phyloP scores from a whole-genome alignment of 2,113 vertebrate genomes.

The Erythrocercus mccallii region DNA sequence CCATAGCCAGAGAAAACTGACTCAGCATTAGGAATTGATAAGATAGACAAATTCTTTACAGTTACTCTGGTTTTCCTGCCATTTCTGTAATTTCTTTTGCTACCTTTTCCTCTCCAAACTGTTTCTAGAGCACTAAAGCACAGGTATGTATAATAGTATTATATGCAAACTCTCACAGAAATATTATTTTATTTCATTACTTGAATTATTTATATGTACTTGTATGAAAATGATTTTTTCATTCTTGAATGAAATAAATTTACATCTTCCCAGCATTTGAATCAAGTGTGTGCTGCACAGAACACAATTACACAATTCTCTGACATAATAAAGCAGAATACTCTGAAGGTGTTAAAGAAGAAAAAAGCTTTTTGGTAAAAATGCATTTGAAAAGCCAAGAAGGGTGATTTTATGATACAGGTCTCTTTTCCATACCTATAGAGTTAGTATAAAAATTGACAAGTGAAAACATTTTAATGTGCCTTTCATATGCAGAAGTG shows the following conservation, averaged over 20 bases:
- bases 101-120: not conserved
- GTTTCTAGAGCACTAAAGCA: not conserved
- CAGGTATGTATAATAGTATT: not conserved
- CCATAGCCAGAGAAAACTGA: not conserved
- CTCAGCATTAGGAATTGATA: not conserved
- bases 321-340: not conserved
- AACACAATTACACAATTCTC: not conserved
- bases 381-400: not conserved
- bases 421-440: not conserved
- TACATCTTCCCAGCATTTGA: not conserved
- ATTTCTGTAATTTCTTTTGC: not conserved
- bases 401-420: not conserved
- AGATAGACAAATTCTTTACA: not conserved
- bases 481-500: not conserved
- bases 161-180: not conserved
- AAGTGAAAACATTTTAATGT: not conserved
- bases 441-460: not conserved
- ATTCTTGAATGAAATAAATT: not conserved
- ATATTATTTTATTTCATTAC: not conserved
- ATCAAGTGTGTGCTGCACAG: not conserved
- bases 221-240: not conserved
- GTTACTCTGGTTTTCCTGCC: not conserved
- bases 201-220: not conserved
- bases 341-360: not conserved
- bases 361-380: not conserved